A percentile compares a stretch with the other conserved stretches of the same genome.
Conservation (phyloP, 1,140 invertebrate genomes). For the Solenopsis invicta region DNA sequence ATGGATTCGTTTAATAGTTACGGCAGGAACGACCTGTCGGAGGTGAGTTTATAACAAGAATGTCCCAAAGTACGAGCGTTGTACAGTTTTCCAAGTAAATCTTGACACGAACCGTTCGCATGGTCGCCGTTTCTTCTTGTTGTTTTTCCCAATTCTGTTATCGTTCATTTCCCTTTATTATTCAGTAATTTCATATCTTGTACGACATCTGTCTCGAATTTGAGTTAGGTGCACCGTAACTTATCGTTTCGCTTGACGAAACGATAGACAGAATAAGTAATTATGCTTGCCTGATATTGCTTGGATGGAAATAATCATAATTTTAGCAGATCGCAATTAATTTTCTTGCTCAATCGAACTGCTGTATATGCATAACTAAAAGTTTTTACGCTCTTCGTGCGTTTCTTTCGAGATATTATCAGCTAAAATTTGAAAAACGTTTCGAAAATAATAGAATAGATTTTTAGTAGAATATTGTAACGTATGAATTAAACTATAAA, state of each 20-base stretch:
- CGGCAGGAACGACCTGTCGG: slow-evolving; percentile 72
- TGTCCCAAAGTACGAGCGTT: background rate
- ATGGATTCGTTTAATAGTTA: slow-evolving; percentile 78
- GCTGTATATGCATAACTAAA: background rate
- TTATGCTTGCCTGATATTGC: background rate
- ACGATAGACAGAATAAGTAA: background rate
- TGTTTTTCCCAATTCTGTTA: background rate
- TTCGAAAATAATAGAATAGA: too few relatives aligned
- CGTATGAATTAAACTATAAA: too few relatives aligned
- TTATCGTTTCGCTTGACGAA: background rate
- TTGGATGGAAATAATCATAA: background rate
- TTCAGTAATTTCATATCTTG: background rate
- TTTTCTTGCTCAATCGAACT: background rate
- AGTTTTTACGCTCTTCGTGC: background rate
- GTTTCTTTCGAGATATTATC: too few relatives aligned
- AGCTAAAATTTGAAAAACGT: too few relatives aligned
- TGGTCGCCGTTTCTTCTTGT: background rate
- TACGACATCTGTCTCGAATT: background rate
- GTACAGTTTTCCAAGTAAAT: background rate
- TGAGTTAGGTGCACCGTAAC: background rate
- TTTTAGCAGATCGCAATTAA: background rate
- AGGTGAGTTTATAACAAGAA: slow-evolving; percentile 73
- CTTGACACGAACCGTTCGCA: background rate
- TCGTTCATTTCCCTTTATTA: background rate
- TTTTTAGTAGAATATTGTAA: too few relatives aligned